Evolutionary conservation across 1,140 invertebrate genomes (phyloP).

Genomic region (Tigriopus japonicus): DNA sequence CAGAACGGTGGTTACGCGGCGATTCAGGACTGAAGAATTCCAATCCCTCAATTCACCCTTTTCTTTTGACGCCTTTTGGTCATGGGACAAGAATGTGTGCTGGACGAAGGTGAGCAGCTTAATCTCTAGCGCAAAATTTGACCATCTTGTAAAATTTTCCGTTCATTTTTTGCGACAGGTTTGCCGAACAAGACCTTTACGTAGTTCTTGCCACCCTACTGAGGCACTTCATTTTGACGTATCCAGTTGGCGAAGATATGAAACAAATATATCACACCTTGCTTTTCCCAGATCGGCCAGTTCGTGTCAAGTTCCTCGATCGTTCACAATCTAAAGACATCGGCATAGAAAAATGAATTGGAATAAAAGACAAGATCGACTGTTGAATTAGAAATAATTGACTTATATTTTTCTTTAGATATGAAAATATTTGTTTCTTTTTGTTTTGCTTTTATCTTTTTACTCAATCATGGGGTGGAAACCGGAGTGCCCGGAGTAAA

Average conservation of each 20-base stretch:
- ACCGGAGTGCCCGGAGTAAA: too few species aligned
- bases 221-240: constrained; percentile 4
- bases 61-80: constrained; percentile 31
- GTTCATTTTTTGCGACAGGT: constrained; percentile 24
- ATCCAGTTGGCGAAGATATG: constrained; percentile 17
- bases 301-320: not conserved
- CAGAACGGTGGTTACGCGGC: constrained; percentile 24
- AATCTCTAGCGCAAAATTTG: not conserved
- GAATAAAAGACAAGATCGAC: too few species aligned
- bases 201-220: constrained; percentile 23
- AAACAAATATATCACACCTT: constrained; percentile 28
- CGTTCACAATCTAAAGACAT: too few species aligned
- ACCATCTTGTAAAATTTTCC: constrained; percentile 10
- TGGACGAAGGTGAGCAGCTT: constrained; percentile 19
- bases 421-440: too few species aligned
- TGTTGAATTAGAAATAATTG: too few species aligned
- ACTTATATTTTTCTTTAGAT: too few species aligned
- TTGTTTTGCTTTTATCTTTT: too few species aligned
- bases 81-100: constrained; percentile 35
- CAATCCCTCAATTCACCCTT: constrained; percentile 22
- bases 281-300: constrained; percentile 2
- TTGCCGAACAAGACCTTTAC: constrained; percentile 30
- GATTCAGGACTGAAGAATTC: constrained; percentile 20
- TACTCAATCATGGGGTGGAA: too few species aligned
- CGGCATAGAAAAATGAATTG: too few species aligned